phyloP scores from a whole-genome alignment of 2,113 vertebrate genomes.

The Brachionichthys hirsutus region DNA sequence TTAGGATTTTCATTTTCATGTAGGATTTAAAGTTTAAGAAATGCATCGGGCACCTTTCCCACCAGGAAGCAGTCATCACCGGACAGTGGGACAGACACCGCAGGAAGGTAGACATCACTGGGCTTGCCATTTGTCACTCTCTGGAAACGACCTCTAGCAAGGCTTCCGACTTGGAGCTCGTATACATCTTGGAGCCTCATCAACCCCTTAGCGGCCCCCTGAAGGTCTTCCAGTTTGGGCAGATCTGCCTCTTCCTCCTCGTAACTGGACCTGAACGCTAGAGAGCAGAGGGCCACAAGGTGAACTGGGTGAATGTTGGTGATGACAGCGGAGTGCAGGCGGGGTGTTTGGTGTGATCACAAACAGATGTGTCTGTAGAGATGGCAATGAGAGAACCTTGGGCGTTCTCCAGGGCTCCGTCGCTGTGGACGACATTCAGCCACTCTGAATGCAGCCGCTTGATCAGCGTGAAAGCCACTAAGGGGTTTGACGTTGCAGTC shows the following conservation, averaged over 20 bases:
- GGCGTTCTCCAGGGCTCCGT: conserved; percentile 80
- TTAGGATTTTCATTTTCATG: no score
- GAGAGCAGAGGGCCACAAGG: conserved; percentile 43
- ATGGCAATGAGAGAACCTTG: conserved; percentile 74
- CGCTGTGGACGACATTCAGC: conserved; percentile 84
- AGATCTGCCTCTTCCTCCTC: conserved; percentile 77
- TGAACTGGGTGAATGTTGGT: conserved; percentile 21
- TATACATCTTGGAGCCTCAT: conserved; percentile 95
- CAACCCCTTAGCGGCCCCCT: conserved; percentile 84
- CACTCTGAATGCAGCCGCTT: conserved; percentile 91
- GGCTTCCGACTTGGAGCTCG: conserved; percentile 79
- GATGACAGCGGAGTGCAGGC: conserved; percentile 28
- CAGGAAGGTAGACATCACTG: conserved; percentile 77
- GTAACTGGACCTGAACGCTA: conserved; percentile 83
- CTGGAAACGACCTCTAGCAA: conserved; percentile 84
- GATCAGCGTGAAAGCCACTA: conserved; percentile 89
- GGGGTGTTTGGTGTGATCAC: conserved; percentile 24
- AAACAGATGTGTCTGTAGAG: conserved; percentile 48
- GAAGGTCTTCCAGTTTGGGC: conserved; percentile 85
- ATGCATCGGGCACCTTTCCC: conserved; percentile 82
- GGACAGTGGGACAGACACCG: conserved; percentile 75
- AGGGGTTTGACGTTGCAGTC: conserved; percentile 81
- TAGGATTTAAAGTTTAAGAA: no score
- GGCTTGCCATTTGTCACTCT: conserved; percentile 40
- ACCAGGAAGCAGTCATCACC: conserved; percentile 92